These are phyloP conservation scores for Danio kyathit DNA, from an alignment of 2,797 vertebrate species.

Conservation along the genomic window DNA sequence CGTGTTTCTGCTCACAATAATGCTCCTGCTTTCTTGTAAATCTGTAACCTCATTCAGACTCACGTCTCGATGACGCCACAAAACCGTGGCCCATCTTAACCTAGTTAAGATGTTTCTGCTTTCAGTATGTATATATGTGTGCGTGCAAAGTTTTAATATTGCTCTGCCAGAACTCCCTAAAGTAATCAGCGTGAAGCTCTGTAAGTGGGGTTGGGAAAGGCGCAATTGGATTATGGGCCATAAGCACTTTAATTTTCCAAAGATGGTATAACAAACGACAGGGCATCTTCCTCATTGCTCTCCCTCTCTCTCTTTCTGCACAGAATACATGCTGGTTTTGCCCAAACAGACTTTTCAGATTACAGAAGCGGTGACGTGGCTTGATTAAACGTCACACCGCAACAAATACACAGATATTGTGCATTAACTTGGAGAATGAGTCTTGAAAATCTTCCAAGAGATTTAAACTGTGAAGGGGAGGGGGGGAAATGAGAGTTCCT, in stretches of 20 bases:
- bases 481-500: not conserved
- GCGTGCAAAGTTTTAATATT: slow-evolving; percentile 80
- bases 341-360: slow-evolving; percentile 54
- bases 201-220: slow-evolving; percentile 56
- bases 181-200: slow-evolving; percentile 73
- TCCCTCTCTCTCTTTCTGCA: slow-evolving; percentile 6
- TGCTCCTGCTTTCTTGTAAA: slow-evolving; percentile 33
- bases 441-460: slow-evolving; percentile 31
- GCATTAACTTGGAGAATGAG: slow-evolving; percentile 27
- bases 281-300: slow-evolving; percentile 72
- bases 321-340: slow-evolving; percentile 62
- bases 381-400: slow-evolving; percentile 44
- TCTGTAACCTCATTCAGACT: slow-evolving; percentile 72
- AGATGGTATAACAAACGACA: slow-evolving; percentile 68
- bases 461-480: slow-evolving; percentile 17
- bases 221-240: slow-evolving; percentile 82
- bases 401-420: slow-evolving; percentile 38
- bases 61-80: slow-evolving; percentile 66
- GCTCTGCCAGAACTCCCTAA: slow-evolving; percentile 76
- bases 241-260: slow-evolving; percentile 83
- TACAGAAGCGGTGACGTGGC: slow-evolving; percentile 29
- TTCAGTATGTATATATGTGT: slow-evolving; percentile 48
- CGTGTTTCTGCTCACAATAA: too few relatives aligned
- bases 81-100: too few relatives aligned
- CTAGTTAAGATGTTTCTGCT: slow-evolving; percentile 72